Evolutionary conservation across 2,888 invertebrate species (phyloP).

Genomic region (Drosophila anomalata): DNA sequence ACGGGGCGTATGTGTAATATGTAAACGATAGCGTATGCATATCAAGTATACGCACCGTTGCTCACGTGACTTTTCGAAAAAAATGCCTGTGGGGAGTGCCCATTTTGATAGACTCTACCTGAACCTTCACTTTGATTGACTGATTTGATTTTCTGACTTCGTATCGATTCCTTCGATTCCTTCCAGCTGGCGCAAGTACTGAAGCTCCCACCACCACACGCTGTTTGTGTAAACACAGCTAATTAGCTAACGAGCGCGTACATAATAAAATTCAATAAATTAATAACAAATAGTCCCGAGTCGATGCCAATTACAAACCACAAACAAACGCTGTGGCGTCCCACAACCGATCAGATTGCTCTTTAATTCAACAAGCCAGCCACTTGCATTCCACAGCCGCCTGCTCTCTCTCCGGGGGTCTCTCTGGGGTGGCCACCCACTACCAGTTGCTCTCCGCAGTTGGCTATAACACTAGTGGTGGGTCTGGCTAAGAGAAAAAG

Average conservation of each 20-base stretch:
- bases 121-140: background rate
- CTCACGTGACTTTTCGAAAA: constrained; percentile 32
- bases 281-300: constrained; percentile 55
- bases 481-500: background rate
- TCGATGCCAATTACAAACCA: constrained; percentile 31
- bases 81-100: background rate
- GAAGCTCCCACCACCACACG: background rate
- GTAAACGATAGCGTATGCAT: constrained; percentile 1
- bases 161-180: constrained; percentile 12
- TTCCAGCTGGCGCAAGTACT: background rate
- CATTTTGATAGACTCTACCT: background rate
- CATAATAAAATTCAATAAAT: constrained; percentile 54
- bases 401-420: constrained; percentile 5
- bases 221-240: constrained; percentile 46
- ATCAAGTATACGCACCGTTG: constrained; percentile 32
- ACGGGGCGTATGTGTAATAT: constrained; percentile 38
- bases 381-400: constrained; percentile 33
- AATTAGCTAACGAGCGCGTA: constrained; percentile 37
- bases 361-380: constrained; percentile 7
- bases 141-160: constrained; percentile 2
- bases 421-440: constrained; percentile 27
- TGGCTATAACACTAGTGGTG: constrained; percentile 8
- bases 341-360: constrained; percentile 26
- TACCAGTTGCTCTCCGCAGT: constrained; percentile 30
- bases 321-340: constrained; percentile 38